phyloP scores from a whole-genome alignment of 2,888 invertebrate genomes.

The Philonicus albiceps region DNA sequence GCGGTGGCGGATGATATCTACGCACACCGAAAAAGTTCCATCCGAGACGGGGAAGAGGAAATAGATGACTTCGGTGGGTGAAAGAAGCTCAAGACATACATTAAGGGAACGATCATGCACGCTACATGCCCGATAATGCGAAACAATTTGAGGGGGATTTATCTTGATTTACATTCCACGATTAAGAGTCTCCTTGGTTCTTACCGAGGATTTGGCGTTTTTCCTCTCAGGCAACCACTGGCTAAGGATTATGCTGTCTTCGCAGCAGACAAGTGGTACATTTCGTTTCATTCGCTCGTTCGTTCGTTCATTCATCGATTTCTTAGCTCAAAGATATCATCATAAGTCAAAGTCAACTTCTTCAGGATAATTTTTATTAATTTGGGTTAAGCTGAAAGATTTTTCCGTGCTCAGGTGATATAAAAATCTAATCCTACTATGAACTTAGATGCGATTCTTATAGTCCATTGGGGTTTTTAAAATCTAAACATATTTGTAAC shows the following conservation, averaged over 20 bases:
- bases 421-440: not conserved
- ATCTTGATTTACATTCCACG: slow-evolving; percentile 49
- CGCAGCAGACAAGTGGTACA: not conserved
- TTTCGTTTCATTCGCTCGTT: not conserved
- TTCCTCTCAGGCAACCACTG: not conserved
- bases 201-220: slow-evolving; percentile 5
- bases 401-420: not conserved
- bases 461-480: no score
- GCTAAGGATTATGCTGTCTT: slow-evolving; percentile 5
- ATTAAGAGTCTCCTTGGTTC: slow-evolving; percentile 42
- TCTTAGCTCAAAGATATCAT: not conserved
- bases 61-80: not conserved
- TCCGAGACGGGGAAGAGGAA: not conserved
- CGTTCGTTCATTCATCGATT: not conserved
- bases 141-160: slow-evolving; percentile 50
- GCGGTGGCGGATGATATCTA: not conserved
- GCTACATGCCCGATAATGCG: slow-evolving; percentile 48
- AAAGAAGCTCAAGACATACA: slow-evolving; percentile 19
- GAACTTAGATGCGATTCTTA: no score
- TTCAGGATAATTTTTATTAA: not conserved
- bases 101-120: slow-evolving; percentile 12
- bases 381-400: not conserved
- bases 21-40: not conserved
- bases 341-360: not conserved
- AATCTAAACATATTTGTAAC: no score